Base-by-base conservation (phyloP, 2,797 vertebrate genomes). In the Myotis pilosus region DNA sequence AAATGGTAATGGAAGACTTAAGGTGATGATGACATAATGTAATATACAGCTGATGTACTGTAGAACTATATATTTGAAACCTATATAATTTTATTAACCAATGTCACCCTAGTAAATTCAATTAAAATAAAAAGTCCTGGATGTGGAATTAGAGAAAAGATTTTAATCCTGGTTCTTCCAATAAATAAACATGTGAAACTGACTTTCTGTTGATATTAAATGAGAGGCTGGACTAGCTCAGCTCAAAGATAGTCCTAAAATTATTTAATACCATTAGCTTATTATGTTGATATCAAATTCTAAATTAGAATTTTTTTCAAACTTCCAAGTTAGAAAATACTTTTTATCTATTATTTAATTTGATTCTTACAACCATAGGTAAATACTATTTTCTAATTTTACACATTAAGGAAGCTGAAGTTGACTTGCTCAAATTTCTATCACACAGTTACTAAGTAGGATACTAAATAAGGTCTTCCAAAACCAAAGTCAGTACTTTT, bases 391-490 rank as follows among this genome's bases (percentile, higher is more conserved):
- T 62, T 62, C 33, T 69, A 30, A 81, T 75, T 57, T 89, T 91
- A 86, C 38, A 75, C 33, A 89, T 80, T 91, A 89, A 95, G 41
- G 22, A 94, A 81, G 84, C 51, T 85, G 3, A 89, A 25, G 60
- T 47, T 87, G n/a, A 78, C 51, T 20, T 89, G 66, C 64, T 33
- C 33, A 91, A 66, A 92, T 71, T 92, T 80, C 8, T 55, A 78
- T 79, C 19, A 20, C 19, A 82, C 1, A 89, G 33, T 20, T 87
- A 95, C 47, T 49, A 94, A 93, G 19, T 33, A 25, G 17, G 16
- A 94, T 51, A 20, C n/a, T 95, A 79, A 95, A n/a, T 8, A 85
- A 95, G 49, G 41, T 76, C 38, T 87, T 94, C 60, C 78, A 93
- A 91, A 80, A 96, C 55, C n/a, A 96, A 88, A 71, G 74, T 78